These are phyloP conservation scores for Streblospio benedicti DNA, from an alignment of 1,140 invertebrate genomes.

Conservation along the genomic window DNA sequence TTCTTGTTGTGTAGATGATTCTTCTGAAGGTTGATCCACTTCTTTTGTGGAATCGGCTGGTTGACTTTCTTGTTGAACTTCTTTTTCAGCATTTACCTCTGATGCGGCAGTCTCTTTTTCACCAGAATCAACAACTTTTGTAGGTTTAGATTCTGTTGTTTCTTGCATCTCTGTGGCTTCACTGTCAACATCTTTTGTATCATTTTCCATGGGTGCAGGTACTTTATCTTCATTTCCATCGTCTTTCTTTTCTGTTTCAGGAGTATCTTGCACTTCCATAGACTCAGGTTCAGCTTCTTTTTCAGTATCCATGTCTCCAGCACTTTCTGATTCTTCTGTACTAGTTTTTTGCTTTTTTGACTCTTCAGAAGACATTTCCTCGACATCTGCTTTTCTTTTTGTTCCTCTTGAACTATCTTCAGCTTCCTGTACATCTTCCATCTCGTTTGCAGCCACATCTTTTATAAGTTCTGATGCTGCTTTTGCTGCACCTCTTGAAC, in stretches of 20 bases:
- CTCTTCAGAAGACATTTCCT: background rate
- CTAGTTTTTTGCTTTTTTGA: background rate
- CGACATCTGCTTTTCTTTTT: background rate
- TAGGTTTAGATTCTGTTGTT: background rate
- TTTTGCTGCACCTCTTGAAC: no score
- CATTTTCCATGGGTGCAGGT: background rate
- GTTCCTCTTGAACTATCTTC: background rate
- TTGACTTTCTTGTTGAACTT: no score
- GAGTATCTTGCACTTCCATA: background rate
- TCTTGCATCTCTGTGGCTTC: background rate
- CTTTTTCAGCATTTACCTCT: background rate
- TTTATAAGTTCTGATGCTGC: no score
- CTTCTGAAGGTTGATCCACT: no score
- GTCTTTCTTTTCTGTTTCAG: background rate
- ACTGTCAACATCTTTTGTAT: background rate
- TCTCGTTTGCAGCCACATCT: background rate
- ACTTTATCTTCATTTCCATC: background rate
- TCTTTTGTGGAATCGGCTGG: no score
- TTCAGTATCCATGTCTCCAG: background rate
- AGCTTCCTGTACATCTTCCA: background rate
- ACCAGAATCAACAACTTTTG: background rate
- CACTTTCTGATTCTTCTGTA: background rate
- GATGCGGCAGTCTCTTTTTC: background rate
- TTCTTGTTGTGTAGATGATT: no score
- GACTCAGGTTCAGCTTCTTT: background rate